Base-by-base conservation (phyloP, 1,140 invertebrate species). In the Bilobella aurantiaca region DNA sequence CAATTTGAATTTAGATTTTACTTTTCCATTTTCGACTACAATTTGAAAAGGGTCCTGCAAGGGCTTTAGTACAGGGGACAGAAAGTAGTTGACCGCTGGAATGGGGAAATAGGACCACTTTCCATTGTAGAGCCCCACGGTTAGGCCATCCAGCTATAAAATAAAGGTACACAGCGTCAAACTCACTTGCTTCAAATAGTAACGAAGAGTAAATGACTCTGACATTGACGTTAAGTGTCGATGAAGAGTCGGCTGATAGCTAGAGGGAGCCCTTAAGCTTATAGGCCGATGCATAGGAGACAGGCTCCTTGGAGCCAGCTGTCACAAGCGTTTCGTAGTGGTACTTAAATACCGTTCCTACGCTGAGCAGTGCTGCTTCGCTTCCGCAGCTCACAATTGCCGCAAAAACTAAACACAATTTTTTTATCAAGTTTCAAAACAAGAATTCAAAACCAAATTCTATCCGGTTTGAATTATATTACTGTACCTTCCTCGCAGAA, bases 91-190 rank as follows among this genome's bases (percentile, higher is more conserved):
- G 31, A 73, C 61, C 0, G 47, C 32, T 14, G 71, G 69, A 16
- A 70, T 46, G 28, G 71, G 71, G 49, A 70, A 73, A 56, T 70
- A 73, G 14, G 42, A 49, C 71, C 71, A 73, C 3, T 61, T 66
- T 32, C 71, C 71, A 70, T 73, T 73, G 65, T 68, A 73, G 29
- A 73, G 31, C 0, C 68, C 71, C 23, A 73, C 64, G 27, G 56
- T 47, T 1, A 70, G 14, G 42, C 67, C 61, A 32, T 68, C 71
- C 42, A 73, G 25, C 71, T 73, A 46, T 1, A 67, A 37, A 3
- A 21, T 27, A 60, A 34, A 53, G 2, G 3, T 63, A 30, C n/a
- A 58, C 25, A 56, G 49, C 49, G 14, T 25, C 8, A 16, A 16
- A 56, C 12, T 56, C 25, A 25, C 8, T 56, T 12, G 5, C 21